These are phyloP conservation scores for Bryconaethiops microstoma DNA, from an alignment of 2,797 vertebrate species.

Conservation along the genomic window DNA sequence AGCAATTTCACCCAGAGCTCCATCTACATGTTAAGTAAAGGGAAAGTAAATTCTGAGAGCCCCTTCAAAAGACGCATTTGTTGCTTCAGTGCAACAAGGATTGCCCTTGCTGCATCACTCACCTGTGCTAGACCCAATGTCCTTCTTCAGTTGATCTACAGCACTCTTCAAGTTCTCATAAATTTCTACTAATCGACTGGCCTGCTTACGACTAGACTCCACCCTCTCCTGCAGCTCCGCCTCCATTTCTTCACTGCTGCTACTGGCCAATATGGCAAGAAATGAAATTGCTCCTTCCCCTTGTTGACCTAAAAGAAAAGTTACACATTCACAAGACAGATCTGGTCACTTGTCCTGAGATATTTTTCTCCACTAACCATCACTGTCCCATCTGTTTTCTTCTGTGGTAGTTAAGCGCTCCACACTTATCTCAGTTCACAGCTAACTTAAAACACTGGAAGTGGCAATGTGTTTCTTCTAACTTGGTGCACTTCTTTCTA, in stretches of 20 bases:
- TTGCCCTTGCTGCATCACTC: constrained; percentile 5
- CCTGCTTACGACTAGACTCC: constrained; percentile 89
- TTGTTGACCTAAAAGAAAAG: constrained; percentile 69
- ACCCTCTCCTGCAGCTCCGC: constrained; percentile 93
- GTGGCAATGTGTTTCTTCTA: neutral
- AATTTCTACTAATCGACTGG: constrained; percentile 85
- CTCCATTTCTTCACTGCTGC: constrained; percentile 96
- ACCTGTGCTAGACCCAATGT: constrained; percentile 67
- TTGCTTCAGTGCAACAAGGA: neutral
- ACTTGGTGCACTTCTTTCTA: neutral
- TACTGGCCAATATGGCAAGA: constrained; percentile 93
- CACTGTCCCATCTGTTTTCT: neutral
- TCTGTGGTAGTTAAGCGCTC: too few relatives aligned
- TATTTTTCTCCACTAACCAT: neutral
- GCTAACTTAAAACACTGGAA: neutral
- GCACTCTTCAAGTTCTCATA: constrained; percentile 85
- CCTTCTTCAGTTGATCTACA: constrained; percentile 73
- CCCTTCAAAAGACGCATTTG: too few relatives aligned
- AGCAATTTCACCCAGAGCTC: constrained; percentile 67
- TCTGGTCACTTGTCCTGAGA: neutral
- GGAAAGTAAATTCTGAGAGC: neutral
- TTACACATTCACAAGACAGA: neutral
- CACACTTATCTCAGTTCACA: too few relatives aligned
- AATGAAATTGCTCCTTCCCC: constrained; percentile 87
- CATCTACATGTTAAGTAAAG: constrained; percentile 60